Evolutionary conservation across 2,888 invertebrate genomes (phyloP).

Genomic region (Drosophila algonquin): DNA sequence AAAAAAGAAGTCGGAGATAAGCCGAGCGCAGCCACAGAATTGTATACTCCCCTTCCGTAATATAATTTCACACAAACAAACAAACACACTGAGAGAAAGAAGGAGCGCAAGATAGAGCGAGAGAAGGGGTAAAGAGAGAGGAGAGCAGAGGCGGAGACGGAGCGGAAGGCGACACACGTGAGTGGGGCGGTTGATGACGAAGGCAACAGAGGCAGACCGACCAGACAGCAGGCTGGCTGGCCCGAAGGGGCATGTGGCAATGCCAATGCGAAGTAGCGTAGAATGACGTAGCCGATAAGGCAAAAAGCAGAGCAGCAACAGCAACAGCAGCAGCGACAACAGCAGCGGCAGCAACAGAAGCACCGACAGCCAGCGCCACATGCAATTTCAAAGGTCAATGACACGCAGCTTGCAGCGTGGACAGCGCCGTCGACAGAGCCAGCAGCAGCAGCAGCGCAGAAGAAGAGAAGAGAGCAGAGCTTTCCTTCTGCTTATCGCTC

Average conservation of each 20-base stretch:
- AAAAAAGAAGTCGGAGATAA: conserved; percentile 25
- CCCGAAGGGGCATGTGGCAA: conserved; percentile 55
- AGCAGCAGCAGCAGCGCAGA: conserved; percentile 39
- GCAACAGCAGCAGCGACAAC: conserved; percentile 41
- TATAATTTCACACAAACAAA: conserved; percentile 73
- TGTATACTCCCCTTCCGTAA: conserved; percentile 53
- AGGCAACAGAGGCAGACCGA: conserved; percentile 12
- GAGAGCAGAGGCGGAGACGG: background rate
- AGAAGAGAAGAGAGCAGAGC: conserved; percentile 25
- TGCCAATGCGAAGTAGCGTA: conserved; percentile 71
- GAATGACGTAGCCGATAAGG: conserved; percentile 67
- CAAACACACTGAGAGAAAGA: conserved; percentile 39
- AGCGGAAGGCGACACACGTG: conserved; percentile 21
- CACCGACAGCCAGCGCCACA: conserved; percentile 57
- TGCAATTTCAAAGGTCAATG: conserved; percentile 80
- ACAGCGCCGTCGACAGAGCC: conserved; percentile 16
- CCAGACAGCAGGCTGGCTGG: conserved; percentile 52
- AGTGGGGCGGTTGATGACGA: conserved; percentile 25
- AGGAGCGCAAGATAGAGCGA: background rate
- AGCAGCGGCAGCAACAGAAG: conserved; percentile 56
- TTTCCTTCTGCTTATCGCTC: background rate
- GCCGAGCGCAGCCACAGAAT: conserved; percentile 25
- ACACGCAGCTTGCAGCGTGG: conserved; percentile 64
- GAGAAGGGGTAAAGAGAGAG: conserved; percentile 6
- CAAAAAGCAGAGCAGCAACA: conserved; percentile 54